Base-by-base conservation (phyloP, 2,888 invertebrate genomes). In the Ophraella communa region DNA sequence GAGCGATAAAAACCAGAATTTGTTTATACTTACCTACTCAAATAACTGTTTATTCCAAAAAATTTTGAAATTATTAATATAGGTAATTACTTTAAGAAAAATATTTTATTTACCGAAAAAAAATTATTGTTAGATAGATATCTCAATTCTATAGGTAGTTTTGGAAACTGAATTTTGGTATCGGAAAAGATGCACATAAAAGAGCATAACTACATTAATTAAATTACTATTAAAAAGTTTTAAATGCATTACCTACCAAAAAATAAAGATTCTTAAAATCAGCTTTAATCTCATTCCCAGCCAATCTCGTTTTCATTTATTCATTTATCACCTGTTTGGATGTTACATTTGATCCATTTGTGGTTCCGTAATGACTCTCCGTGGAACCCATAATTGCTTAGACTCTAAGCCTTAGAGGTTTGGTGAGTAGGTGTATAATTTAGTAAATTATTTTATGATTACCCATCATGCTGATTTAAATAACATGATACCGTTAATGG, bases 291-390 rank as follows among this genome's bases (percentile, higher is more conserved):
- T 14, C 21, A 11, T 45, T 27, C n/a, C 11, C 17, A n/a, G 14
- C 5, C 24, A 7, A 11, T 27, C 10, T 14, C 30, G 23, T n/a
- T 56, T 27, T 20, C 18, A 45, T 45, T 44, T 21, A 23, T 14
- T 39, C 27, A 44, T 44, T 56, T 56, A 24, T 24, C 56, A 56
- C 56, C 56, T 56, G 56, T 44, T 56, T 56, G 24, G 44, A 30
- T 33, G 45, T 21, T 30, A 18, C 30, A 30, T 55, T 55, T 55
- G 23, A 44, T 42, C 47, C 20, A 30, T 58, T 58, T 58, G 49
- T 39, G 58, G 58, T 58, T 58, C 10, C 23, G 35, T 58, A 49
- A 58, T 39, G 47, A 47, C 33, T 47, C 47, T 24, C 21, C 49
- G 49, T 21, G 27, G 49, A 17, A 33, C 23, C 47, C 39, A 45